phyloP scores from a whole-genome alignment of 2,888 invertebrate species.

The Cephus runcator region DNA sequence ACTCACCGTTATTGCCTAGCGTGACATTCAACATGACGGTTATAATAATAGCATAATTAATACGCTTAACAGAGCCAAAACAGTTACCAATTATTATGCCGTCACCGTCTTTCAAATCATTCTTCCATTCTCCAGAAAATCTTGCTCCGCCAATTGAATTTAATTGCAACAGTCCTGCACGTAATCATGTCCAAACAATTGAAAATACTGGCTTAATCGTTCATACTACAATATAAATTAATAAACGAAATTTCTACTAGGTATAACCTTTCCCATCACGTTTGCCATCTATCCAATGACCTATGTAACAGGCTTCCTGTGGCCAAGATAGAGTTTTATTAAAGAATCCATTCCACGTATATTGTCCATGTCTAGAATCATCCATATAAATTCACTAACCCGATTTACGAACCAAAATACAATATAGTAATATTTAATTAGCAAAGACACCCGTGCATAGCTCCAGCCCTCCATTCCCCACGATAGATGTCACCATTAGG shows the following conservation, averaged over 20 bases:
- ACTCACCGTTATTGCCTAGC: slow-evolving; percentile 70
- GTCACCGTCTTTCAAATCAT: slow-evolving; percentile 70
- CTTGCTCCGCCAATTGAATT: slow-evolving; percentile 69
- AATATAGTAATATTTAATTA: background rate
- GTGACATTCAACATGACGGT: slow-evolving; percentile 16
- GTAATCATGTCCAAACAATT: background rate
- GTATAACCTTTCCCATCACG: slow-evolving; percentile 67
- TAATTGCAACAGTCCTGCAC: slow-evolving; percentile 62
- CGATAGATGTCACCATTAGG: slow-evolving; percentile 72
- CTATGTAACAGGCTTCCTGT: slow-evolving; percentile 68
- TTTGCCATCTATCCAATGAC: slow-evolving; percentile 69
- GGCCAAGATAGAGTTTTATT: slow-evolving; percentile 70
- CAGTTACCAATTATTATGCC: slow-evolving; percentile 57
- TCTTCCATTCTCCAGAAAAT: slow-evolving; percentile 69
- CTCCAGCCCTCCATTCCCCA: slow-evolving; percentile 71
- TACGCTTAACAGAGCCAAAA: background rate
- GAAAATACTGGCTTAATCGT: slow-evolving; percentile 14
- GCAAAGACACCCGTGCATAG: slow-evolving; percentile 66
- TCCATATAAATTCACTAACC: background rate
- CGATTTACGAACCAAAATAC: background rate
- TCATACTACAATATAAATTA: background rate
- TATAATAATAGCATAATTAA: background rate
- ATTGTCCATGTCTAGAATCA: slow-evolving; percentile 67
- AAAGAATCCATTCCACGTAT: slow-evolving; percentile 69
- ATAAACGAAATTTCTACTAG: slow-evolving; percentile 30